Conservation (phyloP, 1,140 invertebrate species). For the Rhynchophorus ferrugineus region DNA sequence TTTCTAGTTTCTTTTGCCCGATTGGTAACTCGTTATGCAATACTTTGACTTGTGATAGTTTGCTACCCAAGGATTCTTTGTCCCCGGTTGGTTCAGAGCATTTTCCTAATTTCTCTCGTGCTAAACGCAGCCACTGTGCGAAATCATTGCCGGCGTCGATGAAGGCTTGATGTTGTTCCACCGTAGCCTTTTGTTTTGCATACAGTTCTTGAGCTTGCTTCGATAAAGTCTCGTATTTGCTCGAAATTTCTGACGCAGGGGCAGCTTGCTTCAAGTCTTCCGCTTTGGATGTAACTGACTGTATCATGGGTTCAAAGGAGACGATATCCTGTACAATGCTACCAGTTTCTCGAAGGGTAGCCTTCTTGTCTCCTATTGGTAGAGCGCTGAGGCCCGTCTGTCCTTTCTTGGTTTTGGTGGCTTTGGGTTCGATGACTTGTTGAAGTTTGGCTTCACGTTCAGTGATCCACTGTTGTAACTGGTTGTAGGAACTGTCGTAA, state of each 20-base stretch:
- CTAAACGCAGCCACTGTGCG: constrained; percentile 80
- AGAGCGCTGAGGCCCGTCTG: constrained; percentile 60
- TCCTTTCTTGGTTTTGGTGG: constrained; percentile 63
- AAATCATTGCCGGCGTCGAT: constrained; percentile 88
- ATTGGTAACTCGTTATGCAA: constrained; percentile 72
- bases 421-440: constrained; percentile 81
- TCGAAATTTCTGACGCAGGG: constrained; percentile 80
- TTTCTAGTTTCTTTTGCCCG: constrained; percentile 73
- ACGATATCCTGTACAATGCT: constrained; percentile 92
- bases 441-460: constrained; percentile 91
- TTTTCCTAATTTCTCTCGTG: constrained; percentile 84
- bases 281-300: constrained; percentile 84
- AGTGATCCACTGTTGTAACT: constrained; percentile 90
- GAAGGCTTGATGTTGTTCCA: constrained; percentile 83
- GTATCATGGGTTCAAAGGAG: constrained; percentile 91
- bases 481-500: constrained; percentile 84
- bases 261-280: constrained; percentile 79
- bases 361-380: constrained; percentile 77
- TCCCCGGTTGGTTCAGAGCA: constrained; percentile 91
- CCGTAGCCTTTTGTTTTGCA: constrained; percentile 83
- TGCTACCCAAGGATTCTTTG: constrained; percentile 78
- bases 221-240: constrained; percentile 81
- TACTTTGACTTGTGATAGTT: constrained; percentile 77
- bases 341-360: constrained; percentile 81
- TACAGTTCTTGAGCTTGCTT: constrained; percentile 85